Conservation (phyloP, 2,113 vertebrate genomes). For the Noturus placidus region DNA sequence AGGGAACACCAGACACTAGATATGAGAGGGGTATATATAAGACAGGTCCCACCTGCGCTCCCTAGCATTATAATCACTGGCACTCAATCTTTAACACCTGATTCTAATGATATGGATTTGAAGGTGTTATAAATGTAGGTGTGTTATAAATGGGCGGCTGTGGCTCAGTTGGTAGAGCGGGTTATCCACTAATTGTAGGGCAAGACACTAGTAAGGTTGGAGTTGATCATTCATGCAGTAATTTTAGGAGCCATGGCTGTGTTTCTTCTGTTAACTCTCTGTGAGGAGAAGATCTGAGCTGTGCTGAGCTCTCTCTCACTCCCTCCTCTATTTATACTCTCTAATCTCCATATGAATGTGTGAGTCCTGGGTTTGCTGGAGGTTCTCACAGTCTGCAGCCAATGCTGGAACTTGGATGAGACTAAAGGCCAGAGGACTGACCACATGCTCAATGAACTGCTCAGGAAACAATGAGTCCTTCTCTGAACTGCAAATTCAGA, state of each 20-base stretch:
- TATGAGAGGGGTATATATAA: too few relatives aligned
- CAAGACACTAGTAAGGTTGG: too few relatives aligned
- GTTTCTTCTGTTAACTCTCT: slow-evolving; percentile 49
- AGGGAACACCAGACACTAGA: too few relatives aligned
- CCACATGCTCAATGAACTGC: slow-evolving; percentile 49
- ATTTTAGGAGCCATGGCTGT: slow-evolving; percentile 71
- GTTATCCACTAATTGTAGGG: too few relatives aligned
- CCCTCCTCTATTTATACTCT: slow-evolving; percentile 54
- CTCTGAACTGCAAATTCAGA: too few relatives aligned
- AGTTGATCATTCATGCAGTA: slow-evolving; percentile 14
- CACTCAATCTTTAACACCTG: too few relatives aligned
- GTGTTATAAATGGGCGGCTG: too few relatives aligned
- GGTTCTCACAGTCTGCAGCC: slow-evolving; percentile 58
- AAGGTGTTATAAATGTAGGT: too few relatives aligned
- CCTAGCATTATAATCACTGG: too few relatives aligned
- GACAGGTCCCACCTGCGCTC: too few relatives aligned
- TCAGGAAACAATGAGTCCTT: slow-evolving; percentile 35
- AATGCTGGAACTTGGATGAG: slow-evolving; percentile 43
- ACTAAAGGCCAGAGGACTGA: slow-evolving; percentile 34
- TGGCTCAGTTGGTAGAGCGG: too few relatives aligned
- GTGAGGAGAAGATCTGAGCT: slow-evolving; percentile 62
- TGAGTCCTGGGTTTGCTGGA: slow-evolving; percentile 56
- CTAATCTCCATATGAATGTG: slow-evolving; percentile 59
- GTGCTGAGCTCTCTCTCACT: slow-evolving; percentile 61
- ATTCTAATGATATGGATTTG: too few relatives aligned